Evolutionary conservation across 2,888 invertebrate genomes (phyloP).

Genomic region (Eugnorisma glareosa): DNA sequence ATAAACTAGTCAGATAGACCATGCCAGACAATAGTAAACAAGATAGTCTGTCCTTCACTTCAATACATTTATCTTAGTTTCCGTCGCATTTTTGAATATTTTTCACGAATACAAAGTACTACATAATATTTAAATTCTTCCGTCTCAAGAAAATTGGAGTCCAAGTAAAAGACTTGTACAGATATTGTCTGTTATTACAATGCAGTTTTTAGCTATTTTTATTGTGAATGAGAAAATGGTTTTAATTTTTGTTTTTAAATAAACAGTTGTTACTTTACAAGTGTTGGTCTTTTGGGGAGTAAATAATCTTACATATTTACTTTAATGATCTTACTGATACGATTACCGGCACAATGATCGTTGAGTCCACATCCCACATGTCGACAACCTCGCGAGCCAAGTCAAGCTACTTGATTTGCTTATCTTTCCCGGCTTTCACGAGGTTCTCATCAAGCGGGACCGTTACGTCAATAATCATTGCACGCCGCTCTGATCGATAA

Average conservation of each 20-base stretch:
- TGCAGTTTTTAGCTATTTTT: conserved; percentile 29
- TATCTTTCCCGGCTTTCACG: too few species aligned
- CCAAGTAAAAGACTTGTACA: conserved; percentile 13
- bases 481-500: too few species aligned
- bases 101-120: conserved; percentile 15
- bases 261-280: background rate
- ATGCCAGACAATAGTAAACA: background rate
- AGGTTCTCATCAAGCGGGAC: too few species aligned
- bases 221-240: conserved; percentile 11
- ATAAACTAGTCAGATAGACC: background rate
- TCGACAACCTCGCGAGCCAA: too few species aligned
- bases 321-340: too few species aligned
- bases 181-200: conserved; percentile 25
- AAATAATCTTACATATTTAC: background rate
- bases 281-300: background rate
- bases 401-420: too few species aligned
- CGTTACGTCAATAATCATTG: too few species aligned
- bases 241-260: background rate
- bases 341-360: too few species aligned
- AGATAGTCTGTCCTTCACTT: conserved; percentile 11
- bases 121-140: conserved; percentile 36
- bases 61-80: conserved; percentile 33
- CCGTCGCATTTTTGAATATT: conserved; percentile 23
- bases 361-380: too few species aligned
- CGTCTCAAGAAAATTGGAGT: conserved; percentile 19